Conservation (phyloP, 2,797 vertebrate genomes). For the Phataginus tricuspis region DNA sequence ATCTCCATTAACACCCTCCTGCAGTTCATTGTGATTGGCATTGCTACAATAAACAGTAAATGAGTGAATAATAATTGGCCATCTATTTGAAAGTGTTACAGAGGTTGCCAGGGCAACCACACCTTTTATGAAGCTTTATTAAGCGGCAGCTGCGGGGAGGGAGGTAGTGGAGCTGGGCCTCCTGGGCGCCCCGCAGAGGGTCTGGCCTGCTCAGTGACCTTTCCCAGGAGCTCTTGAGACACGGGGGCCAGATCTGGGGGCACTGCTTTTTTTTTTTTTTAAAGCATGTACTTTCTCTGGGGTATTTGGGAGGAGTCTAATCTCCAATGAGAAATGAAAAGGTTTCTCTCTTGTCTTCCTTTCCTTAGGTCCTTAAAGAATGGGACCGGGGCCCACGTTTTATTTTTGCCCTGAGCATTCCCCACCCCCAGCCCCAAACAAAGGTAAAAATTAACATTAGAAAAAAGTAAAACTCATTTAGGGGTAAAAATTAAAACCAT, state of each 20-base stretch:
- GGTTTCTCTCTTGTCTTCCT: neutral
- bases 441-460: neutral
- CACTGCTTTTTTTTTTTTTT: neutral
- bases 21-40: slow-evolving; percentile 82
- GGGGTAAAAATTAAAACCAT: neutral
- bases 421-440: neutral
- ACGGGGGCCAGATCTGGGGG: neutral
- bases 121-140: slow-evolving; percentile 79
- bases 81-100: slow-evolving; percentile 75
- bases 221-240: neutral
- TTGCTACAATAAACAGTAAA: slow-evolving; percentile 80
- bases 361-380: neutral
- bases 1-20: slow-evolving; percentile 84
- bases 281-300: neutral
- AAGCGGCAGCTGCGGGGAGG: slow-evolving; percentile 46
- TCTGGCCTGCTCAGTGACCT: slow-evolving; percentile 32
- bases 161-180: neutral
- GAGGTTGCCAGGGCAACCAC: slow-evolving; percentile 71
- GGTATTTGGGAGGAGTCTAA: neutral
- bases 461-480: slow-evolving; percentile 33
- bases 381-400: neutral
- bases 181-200: neutral
- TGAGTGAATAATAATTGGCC: slow-evolving; percentile 82
- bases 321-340: neutral
- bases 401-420: neutral